Evolutionary conservation across 2,888 invertebrate species (phyloP), one percentile per base, ranked within the genome.

Genomic region (Athalia circularis): DNA sequence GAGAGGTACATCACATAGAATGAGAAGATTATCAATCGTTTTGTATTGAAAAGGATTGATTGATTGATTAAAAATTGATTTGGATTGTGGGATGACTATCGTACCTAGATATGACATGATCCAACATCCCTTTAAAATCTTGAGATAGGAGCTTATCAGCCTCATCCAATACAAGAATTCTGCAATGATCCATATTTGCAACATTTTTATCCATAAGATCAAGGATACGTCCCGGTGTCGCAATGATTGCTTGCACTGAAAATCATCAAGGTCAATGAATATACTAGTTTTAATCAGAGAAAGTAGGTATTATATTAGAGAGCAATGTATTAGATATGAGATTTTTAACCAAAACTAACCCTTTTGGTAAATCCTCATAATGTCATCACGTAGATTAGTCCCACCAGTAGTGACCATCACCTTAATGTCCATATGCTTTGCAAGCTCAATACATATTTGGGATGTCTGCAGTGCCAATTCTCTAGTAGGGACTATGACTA

Each of bases 391-490:
- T 88, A 97, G 93, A 92, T 96, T 96, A 85, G 99, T 99, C 87
- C 99, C 99, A 90, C 99, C 99, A 84, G 99, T 99, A 86, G 99
- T 99, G 82, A 99, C 99, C 99, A 99, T 99, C 84, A 99, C 97
- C 91, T 98, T 96, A 88, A 98, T 95, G 90, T 97, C 96, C 92
- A 99, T 94, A 92, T 99, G 99, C 92, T 99, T 99, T 83, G 98
- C 96, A 88, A 99, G 93, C 92, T 99, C 99, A 91, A 99, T 99
- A 92, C 99, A 98, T 90, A 99, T 99, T 93, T 99, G 99, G 93
- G 99, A 98, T 89, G 99, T 99, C 92, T 99, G 99, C 87, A 99
- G 93, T 82, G 99, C 99, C 91, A 99, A 92, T 92, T 99, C 99
- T 92, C 99, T 93, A 81, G 99, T 99, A 83, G 99, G 99, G 89